A percentile compares a stretch with the other conserved stretches of the same genome.
These are phyloP conservation scores for Orgyia antiqua DNA, from an alignment of 2,888 invertebrate species.

Conservation along the genomic window DNA sequence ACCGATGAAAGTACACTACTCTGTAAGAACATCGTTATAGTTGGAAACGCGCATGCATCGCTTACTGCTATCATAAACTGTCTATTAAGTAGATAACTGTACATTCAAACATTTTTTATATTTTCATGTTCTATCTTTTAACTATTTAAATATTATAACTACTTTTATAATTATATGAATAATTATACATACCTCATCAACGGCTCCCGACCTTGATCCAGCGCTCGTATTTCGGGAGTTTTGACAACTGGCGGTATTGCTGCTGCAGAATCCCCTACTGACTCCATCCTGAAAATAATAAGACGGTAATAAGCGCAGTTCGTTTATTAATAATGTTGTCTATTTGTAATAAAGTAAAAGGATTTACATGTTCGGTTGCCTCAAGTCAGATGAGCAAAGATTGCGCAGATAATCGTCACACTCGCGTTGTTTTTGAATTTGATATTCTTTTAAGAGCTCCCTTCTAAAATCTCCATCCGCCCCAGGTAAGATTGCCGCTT, in stretches of 20 bases:
- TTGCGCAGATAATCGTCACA: constrained; percentile 69
- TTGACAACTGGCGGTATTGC: constrained; percentile 38
- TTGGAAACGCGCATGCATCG: constrained; percentile 31
- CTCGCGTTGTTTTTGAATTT: constrained; percentile 84
- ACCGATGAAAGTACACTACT: constrained; percentile 48
- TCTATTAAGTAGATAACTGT: not conserved
- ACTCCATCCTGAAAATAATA: constrained; percentile 53
- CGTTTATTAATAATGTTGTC: not conserved
- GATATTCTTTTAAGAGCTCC: constrained; percentile 88
- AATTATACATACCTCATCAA: constrained; percentile 31
- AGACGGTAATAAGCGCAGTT: constrained; percentile 3
- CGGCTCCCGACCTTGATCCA: constrained; percentile 37
- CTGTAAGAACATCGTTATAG: constrained; percentile 44
- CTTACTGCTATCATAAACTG: constrained; percentile 22
- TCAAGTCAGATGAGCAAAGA: constrained; percentile 58
- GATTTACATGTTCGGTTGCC: constrained; percentile 59
- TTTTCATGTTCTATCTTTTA: not conserved
- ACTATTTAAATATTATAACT: not conserved
- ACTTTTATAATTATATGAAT: constrained; percentile 10
- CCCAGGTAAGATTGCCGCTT: constrained; percentile 39
- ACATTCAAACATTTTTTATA: not conserved
- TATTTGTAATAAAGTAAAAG: constrained; percentile 6
- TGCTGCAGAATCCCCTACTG: constrained; percentile 37
- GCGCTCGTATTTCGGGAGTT: constrained; percentile 23
- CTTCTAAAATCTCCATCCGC: constrained; percentile 71